These are phyloP conservation scores for Dasyornis broadbenti DNA, from an alignment of 2,113 vertebrate genomes.

Conservation along the genomic window DNA sequence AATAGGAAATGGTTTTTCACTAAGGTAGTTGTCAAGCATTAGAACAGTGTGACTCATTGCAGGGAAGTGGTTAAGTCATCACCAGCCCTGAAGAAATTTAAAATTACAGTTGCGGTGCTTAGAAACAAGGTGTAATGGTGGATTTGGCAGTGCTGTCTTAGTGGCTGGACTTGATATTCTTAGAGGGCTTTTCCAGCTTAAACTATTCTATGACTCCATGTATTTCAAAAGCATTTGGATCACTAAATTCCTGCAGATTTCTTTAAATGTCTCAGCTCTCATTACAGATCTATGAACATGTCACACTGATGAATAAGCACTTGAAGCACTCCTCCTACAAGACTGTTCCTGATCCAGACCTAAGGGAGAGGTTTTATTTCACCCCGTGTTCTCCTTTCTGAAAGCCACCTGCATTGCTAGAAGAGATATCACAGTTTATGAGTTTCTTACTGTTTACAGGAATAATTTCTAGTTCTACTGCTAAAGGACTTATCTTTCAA, in stretches of 20 bases:
- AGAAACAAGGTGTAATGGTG: rapidly evolving
- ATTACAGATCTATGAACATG: neutral
- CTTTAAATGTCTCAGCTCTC: neutral
- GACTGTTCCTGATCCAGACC: neutral
- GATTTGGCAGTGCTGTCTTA: neutral
- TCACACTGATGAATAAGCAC: neutral
- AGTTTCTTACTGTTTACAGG: neutral
- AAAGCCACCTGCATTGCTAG: neutral
- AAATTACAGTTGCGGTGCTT: neutral
- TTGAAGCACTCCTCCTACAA: neutral
- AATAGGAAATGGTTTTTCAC: no score
- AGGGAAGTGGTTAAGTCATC: neutral
- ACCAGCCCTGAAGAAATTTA: neutral
- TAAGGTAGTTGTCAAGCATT: neutral
- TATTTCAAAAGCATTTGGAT: neutral
- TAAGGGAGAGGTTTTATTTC: neutral
- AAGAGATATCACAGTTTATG: neutral
- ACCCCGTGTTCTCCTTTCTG: neutral
- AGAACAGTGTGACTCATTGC: neutral
- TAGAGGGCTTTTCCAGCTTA: neutral
- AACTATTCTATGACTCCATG: no score
- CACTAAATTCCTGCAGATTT: neutral
- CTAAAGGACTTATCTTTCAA: neutral
- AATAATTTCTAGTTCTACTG: neutral
- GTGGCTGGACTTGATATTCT: neutral